A percentile compares a stretch with the other conserved stretches of the same genome.
These are phyloP conservation scores for Amphilophus citrinellus DNA, from an alignment of 2,113 vertebrate genomes.

Conservation along the genomic window DNA sequence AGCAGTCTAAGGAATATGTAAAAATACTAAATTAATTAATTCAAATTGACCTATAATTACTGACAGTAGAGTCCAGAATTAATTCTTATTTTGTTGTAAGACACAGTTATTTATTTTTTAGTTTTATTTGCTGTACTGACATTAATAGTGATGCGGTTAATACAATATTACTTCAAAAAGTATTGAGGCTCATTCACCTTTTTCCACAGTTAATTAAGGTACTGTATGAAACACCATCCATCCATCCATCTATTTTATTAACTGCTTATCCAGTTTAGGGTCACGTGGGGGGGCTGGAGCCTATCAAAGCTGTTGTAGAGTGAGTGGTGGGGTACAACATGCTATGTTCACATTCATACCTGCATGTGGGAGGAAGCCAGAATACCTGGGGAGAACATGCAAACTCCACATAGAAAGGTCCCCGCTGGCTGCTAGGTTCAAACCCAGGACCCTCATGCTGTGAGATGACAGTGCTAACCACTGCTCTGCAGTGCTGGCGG, in stretches of 20 bases:
- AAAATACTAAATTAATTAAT: constrained; percentile 30
- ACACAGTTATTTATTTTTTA: neutral
- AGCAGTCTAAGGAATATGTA: constrained; percentile 24
- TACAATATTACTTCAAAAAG: neutral
- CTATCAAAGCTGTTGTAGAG: neutral
- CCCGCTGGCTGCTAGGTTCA: neutral
- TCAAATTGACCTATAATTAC: constrained; percentile 14
- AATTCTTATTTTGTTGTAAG: neutral
- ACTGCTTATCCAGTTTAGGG: neutral
- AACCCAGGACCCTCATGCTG: neutral
- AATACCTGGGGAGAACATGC: neutral
- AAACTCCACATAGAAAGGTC: neutral
- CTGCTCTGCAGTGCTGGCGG: no score
- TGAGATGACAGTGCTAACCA: neutral
- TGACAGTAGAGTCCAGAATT: neutral
- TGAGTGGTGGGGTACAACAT: neutral
- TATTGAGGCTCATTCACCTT: constrained; percentile 2
- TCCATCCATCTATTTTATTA: neutral
- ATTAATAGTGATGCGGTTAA: neutral
- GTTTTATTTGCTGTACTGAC: neutral
- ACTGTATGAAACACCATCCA: neutral
- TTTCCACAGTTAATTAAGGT: neutral
- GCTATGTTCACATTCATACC: neutral
- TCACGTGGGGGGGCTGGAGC: neutral
- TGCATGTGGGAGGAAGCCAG: neutral